These are phyloP conservation scores for Unio pictorum DNA, from an alignment of 2,888 invertebrate species.

Conservation along the genomic window DNA sequence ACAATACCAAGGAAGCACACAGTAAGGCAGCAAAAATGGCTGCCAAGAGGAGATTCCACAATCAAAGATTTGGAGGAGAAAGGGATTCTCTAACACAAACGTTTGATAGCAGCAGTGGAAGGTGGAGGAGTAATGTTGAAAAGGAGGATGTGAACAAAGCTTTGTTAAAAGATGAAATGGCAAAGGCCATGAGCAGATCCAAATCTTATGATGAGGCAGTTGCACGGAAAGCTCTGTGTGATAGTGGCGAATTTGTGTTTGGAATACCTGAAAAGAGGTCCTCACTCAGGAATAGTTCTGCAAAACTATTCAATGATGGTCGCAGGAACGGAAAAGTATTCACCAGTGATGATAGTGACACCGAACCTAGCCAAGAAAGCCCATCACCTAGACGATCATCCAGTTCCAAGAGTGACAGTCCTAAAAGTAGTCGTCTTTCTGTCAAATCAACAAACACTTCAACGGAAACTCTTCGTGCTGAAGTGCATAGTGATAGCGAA, in stretches of 20 bases:
- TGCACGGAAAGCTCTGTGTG: slow-evolving; percentile 45
- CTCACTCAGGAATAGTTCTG: slow-evolving; percentile 44
- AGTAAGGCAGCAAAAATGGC: slow-evolving; percentile 57
- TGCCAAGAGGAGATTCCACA: slow-evolving; percentile 57
- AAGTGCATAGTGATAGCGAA: slow-evolving; percentile 52
- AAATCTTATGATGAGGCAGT: slow-evolving; percentile 65
- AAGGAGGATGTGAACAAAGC: slow-evolving; percentile 59
- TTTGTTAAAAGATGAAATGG: slow-evolving; percentile 43
- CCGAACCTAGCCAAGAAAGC: slow-evolving; percentile 43
- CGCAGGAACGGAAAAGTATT: slow-evolving; percentile 55
- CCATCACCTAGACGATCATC: slow-evolving; percentile 47
- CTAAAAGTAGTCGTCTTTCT: slow-evolving; percentile 54
- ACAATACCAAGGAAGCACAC: slow-evolving; percentile 26
- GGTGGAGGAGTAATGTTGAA: slow-evolving; percentile 63
- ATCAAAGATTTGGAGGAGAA: slow-evolving; percentile 55
- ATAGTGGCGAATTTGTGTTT: slow-evolving; percentile 34
- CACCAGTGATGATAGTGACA: slow-evolving; percentile 59
- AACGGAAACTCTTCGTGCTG: slow-evolving; percentile 61
- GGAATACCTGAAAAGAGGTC: slow-evolving; percentile 25
- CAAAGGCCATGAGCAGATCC: slow-evolving; percentile 59
- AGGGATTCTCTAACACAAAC: slow-evolving; percentile 42
- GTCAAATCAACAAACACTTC: slow-evolving; percentile 63
- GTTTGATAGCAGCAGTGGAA: slow-evolving; percentile 32
- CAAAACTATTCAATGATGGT: slow-evolving; percentile 48
- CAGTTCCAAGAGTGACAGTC: slow-evolving; percentile 56